Evolutionary conservation across 2,797 vertebrate species (phyloP), one percentile per base, ranked within the genome.

Genomic region (Onychomys torridus): DNA sequence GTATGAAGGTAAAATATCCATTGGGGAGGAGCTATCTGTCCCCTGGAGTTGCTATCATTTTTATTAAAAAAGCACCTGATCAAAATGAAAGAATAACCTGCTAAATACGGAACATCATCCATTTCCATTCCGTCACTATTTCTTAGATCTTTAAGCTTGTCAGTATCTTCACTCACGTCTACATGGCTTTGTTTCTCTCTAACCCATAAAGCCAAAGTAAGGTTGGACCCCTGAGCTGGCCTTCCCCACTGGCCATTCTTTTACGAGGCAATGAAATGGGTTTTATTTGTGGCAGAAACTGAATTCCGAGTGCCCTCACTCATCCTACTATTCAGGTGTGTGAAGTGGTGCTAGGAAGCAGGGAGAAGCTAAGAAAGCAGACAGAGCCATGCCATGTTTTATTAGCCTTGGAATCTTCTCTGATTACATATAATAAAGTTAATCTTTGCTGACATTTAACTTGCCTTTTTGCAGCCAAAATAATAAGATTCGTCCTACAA

Each of bases 361-460:
- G 16, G 29, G 23, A 92, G 63, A n/a, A 23, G 11, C 84, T 55
- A 37, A 75, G 43, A 92, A 87, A 55, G 73, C 83, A 85, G 55
- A 67, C 9, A 16, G 2, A 59, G 71, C 52, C 49, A 14, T 23
- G 19, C 75, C 34, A 25, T 21, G 25, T 57, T 82, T 89, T 88
- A 89, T 91, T 87, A 92, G 96, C 75, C 57, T 94, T 90, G 78
- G 37, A 94, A 93, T 63, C 23, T 92, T 71, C 89, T 96, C 67
- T 90, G 78, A 95, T 86, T 73, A 76, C 82, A 84, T 67, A 78
- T 55, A 96, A 96, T 91, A 95, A 89, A 95, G 40, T 79, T 90
- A 88, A 96, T 95, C 43, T 95, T 40, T 93, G 34, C 71, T 97
- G 95, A 96, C 65, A 94, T 97, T 94, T 94, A 95, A 89, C 83